Evolutionary conservation across 1,140 invertebrate genomes (phyloP), one percentile per base, ranked within the genome.

Genomic region (Physella acuta): DNA sequence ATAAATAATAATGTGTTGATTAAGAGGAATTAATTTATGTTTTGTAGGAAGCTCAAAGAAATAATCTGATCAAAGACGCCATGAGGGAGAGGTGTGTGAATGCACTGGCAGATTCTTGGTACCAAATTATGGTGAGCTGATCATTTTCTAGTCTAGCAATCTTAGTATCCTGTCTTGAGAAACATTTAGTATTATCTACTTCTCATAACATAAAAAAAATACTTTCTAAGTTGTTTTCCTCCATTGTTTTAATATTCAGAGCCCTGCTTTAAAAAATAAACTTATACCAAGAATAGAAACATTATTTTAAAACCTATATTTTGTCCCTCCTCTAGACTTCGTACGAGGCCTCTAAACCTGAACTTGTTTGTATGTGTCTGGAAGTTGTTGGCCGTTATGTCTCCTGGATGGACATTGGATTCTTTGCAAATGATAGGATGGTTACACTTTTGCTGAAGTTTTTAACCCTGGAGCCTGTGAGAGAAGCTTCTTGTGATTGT

Each of bases 371-470:
- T 64, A 79, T 84, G 61, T 89, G 88, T 73, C 78, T 89, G 55
- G 84, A 88, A 44, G 87, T 88, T 2, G 86, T 89, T 71, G 88
- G 88, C 2, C 82, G 82, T n/a, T 89, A 86, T 75, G 84, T 89
- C 24, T 85, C 87, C 0, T 89, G 89, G 89, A 89, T 89, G 68
- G 88, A 89, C 75, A 89, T 89, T 66, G 83, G 80, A 33, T 80
- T 89, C 33, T 86, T 89, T 58, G 88, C 87, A 34, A 89, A 89
- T 76, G 85, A 88, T 52, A 82, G 84, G 33, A 88, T 89, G 81
- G 87, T 89, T 3, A 69, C 81, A n/a, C 76, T 87, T 16, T 79
- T 89, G 34, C 80, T 89, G 31, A 80, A 82, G 14, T 85, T 86
- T 68, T 74, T 89, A 68, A 75, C 76, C 3, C 72, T 78, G 34